phyloP scores from a whole-genome alignment of 2,113 vertebrate species.

The Varanus salvator region DNA sequence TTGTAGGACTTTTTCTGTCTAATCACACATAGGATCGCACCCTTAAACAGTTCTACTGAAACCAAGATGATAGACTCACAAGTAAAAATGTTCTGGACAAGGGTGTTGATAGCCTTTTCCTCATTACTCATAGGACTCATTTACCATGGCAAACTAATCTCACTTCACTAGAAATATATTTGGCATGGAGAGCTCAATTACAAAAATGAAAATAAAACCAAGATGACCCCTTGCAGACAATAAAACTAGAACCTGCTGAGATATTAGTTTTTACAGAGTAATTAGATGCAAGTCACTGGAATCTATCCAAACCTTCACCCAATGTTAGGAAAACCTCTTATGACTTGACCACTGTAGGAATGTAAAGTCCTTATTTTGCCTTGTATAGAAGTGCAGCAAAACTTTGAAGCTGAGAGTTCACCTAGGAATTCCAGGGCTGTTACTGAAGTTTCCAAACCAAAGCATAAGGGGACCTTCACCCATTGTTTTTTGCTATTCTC shows the following conservation, averaged over 20 bases:
- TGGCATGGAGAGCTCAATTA: not conserved
- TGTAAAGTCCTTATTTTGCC: not conserved
- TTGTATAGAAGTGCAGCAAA: not conserved
- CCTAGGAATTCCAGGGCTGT: not conserved
- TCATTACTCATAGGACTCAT: constrained; percentile 8
- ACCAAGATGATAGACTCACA: not conserved
- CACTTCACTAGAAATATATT: not conserved
- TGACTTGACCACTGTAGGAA: not conserved
- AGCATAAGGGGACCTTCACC: not conserved
- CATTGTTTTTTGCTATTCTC: not conserved
- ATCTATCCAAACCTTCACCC: not conserved
- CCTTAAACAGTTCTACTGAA: not conserved
- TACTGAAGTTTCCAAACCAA: not conserved
- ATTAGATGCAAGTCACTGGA: not conserved
- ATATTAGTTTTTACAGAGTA: not conserved
- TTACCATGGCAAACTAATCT: not conserved
- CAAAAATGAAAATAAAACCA: constrained; percentile 10
- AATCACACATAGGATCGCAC: no score
- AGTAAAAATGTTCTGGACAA: constrained; percentile 12
- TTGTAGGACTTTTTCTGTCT: no score
- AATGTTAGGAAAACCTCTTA: not conserved
- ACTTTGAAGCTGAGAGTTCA: not conserved
- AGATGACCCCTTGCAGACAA: not conserved
- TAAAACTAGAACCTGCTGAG: not conserved
- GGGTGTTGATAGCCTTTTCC: not conserved